Conservation (phyloP, 2,888 invertebrate species). For the Hylaea fasciaria region DNA sequence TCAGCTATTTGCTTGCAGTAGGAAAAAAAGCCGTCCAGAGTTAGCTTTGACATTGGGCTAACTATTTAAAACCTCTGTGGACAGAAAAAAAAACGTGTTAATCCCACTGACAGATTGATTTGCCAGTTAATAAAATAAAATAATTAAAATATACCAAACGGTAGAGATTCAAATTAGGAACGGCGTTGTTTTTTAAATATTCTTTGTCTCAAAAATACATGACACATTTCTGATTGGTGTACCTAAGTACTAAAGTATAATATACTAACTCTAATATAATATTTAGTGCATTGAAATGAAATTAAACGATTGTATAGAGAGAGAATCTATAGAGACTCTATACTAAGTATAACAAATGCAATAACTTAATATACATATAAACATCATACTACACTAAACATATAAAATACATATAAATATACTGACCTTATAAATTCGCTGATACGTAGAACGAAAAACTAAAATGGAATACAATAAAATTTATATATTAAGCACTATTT, state of each 20-base stretch:
- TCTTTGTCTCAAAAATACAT: too few relatives aligned
- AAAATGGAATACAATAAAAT: slow-evolving; percentile 22
- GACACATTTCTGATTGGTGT: too few relatives aligned
- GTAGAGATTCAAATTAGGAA: slow-evolving; percentile 9
- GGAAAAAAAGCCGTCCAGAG: slow-evolving; percentile 83
- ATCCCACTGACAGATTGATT: slow-evolving; percentile 46
- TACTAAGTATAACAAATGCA: slow-evolving; percentile 17
- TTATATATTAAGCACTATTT: slow-evolving; percentile 65
- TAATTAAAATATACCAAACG: background rate
- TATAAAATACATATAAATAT: slow-evolving; percentile 22
- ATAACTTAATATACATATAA: slow-evolving; percentile 24
- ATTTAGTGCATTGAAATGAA: too few relatives aligned
- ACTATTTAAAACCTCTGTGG: slow-evolving; percentile 74
- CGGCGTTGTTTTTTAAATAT: slow-evolving; percentile 11
- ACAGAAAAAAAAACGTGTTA: slow-evolving; percentile 70
- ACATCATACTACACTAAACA: slow-evolving; percentile 28
- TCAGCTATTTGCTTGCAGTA: slow-evolving; percentile 85
- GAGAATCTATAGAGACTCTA: slow-evolving; percentile 12
- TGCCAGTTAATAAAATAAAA: slow-evolving; percentile 23
- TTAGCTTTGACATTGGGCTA: slow-evolving; percentile 80
- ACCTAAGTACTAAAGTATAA: too few relatives aligned
- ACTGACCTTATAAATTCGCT: slow-evolving; percentile 41
- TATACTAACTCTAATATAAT: too few relatives aligned
- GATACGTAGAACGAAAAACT: slow-evolving; percentile 37
- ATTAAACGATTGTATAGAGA: background rate